Base-by-base conservation (phyloP, 2,113 vertebrate genomes). In the Nyctibius bracteatus region DNA sequence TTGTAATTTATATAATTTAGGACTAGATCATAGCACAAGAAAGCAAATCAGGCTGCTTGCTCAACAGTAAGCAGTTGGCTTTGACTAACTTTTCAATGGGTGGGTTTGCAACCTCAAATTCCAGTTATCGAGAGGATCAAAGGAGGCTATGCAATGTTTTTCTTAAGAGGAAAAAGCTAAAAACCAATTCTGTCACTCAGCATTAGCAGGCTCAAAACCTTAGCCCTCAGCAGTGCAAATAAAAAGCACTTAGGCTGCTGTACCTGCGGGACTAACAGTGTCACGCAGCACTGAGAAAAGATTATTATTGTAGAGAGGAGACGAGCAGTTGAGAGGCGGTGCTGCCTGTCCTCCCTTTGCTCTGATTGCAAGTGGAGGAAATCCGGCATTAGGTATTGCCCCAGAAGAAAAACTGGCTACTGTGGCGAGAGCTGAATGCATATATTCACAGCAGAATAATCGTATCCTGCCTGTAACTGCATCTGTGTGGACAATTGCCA, bases 181-280 rank as follows among this genome's bases (percentile, higher is more conserved):
- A 95, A 93, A 75, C 23, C 81, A 87, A 37, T 90, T 90, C 90
- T 94, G 94, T 90, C 92, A 95, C 66, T 95, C 93, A 93, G 91
- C 91, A 89, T 91, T 92, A 95, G 67, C 44, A 57, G n/a, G 28
- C 86, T 77, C 0, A 10, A 92, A 93, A 92, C 92, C 66, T 82
- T 89, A 95, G 70, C 93, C 77, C 73, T 89, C 67, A 92, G 86
- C 91, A 91, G 67, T 22, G 77, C 81, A 89, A 94, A 92, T 84
- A 88, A 72, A 84, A 90, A 94, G 62, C 88, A 79, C 81, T 78
- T 71, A 47, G 39, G 33, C 68, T 78, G 79, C 90, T 49, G 41
- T 58, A 59, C 58, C 88, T 66, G 35, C 16, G 5, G 28, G 35
- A 46, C 59, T 55, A 19, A 23, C 31, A 54, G 24, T 46, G 68